Evolutionary conservation across 1,140 invertebrate species (phyloP).

Genomic region (Diuraphis noxia): DNA sequence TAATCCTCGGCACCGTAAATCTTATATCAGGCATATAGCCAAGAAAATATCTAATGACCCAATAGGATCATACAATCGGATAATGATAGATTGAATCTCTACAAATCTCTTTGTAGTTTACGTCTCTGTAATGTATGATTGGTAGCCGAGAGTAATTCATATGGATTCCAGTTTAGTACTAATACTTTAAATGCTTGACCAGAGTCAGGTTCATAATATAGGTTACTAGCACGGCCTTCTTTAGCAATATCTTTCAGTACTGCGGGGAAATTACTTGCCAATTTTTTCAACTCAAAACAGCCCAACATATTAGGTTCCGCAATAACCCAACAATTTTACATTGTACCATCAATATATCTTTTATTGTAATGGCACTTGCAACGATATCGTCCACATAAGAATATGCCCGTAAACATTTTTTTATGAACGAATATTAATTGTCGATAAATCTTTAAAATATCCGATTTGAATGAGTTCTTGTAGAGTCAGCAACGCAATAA

Average conservation of each 20-base stretch:
- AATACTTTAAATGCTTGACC: neutral
- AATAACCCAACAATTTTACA: neutral
- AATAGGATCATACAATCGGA: neutral
- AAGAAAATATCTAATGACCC: constrained; percentile 56
- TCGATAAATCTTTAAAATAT: too few relatives aligned
- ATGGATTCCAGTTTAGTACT: neutral
- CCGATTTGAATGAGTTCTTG: too few relatives aligned
- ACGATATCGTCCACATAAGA: neutral
- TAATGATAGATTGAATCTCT: constrained; percentile 58
- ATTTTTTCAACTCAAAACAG: constrained; percentile 30
- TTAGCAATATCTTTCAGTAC: constrained; percentile 40
- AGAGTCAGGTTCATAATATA: neutral
- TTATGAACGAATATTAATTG: too few relatives aligned
- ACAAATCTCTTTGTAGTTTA: constrained; percentile 45
- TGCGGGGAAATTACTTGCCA: neutral
- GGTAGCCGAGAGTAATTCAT: too few relatives aligned
- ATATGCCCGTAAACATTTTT: too few relatives aligned
- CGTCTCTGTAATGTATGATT: too few relatives aligned
- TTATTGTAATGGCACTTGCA: neutral
- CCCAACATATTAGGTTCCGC: too few relatives aligned
- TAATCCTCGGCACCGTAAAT: constrained; percentile 48
- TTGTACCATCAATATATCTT: neutral
- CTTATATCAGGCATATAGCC: constrained; percentile 54
- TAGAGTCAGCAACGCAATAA: too few relatives aligned
- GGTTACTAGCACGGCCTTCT: neutral